These are phyloP conservation scores for Aphodius granarius DNA, from an alignment of 2,888 invertebrate species.

Conservation along the genomic window DNA sequence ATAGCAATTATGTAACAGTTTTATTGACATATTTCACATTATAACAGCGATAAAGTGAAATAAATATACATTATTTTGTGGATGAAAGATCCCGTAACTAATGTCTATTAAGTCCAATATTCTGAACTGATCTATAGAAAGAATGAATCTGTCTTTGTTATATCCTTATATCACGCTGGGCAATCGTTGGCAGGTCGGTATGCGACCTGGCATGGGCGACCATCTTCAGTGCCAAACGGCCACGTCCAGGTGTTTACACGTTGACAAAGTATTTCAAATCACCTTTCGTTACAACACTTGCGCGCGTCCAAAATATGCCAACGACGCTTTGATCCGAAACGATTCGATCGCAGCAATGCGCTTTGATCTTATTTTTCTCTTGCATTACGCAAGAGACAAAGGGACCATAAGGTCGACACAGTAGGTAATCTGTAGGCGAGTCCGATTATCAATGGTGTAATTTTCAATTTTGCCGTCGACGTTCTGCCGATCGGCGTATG, in stretches of 20 bases:
- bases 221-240: conserved; percentile 3
- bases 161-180: neutral
- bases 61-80: too few relatives aligned
- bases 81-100: too few relatives aligned
- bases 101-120: too few relatives aligned
- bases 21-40: too few relatives aligned
- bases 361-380: neutral
- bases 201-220: conserved; percentile 3
- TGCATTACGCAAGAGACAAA: neutral
- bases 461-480: neutral
- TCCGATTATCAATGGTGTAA: neutral
- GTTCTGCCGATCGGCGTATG: neutral
- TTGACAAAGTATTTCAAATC: conserved; percentile 10
- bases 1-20: too few relatives aligned
- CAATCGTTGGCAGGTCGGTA: conserved; percentile 8
- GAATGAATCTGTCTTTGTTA: neutral
- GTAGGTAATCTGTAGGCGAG: neutral
- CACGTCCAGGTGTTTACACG: conserved; percentile 4
- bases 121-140: too few relatives aligned
- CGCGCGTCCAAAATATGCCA: neutral
- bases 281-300: neutral
- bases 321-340: neutral
- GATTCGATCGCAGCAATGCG: neutral
- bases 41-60: too few relatives aligned
- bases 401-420: neutral